A percentile compares a stretch with the other conserved stretches of the same genome.
phyloP scores from a whole-genome alignment of 2,797 vertebrate genomes.

The Oreochromis grahami region DNA sequence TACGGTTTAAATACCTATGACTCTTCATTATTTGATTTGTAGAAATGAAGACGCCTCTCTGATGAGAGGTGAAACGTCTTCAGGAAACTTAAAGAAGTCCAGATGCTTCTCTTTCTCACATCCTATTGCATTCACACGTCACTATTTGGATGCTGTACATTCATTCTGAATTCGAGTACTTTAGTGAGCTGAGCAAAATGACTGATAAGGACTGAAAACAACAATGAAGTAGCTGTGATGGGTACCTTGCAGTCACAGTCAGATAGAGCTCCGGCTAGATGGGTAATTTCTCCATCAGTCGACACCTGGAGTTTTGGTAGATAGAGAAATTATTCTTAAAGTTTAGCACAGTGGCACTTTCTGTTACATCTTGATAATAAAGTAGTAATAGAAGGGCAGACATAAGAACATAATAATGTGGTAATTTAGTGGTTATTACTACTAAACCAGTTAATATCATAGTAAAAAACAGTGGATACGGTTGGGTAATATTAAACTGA shows the following conservation, averaged over 20 bases:
- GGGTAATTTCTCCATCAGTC: conserved; percentile 94
- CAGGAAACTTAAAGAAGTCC: not conserved
- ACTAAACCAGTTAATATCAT: not conserved
- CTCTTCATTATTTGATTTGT: not conserved
- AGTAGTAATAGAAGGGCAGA: not conserved
- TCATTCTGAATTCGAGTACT: not conserved
- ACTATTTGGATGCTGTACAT: not conserved
- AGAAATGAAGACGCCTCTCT: not conserved
- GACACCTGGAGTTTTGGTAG: conserved; percentile 73
- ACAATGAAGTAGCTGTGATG: not conserved
- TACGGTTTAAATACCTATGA: not conserved
- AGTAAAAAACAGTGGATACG: not conserved
- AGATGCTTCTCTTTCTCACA: not conserved
- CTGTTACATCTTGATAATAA: not conserved
- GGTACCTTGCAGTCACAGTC: conserved; percentile 94
- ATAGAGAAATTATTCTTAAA: not conserved
- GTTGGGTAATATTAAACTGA: not conserved
- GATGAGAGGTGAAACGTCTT: not conserved
- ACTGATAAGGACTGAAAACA: not conserved
- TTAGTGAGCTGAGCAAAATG: not conserved
- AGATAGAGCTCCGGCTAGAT: conserved; percentile 89
- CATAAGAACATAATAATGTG: not conserved
- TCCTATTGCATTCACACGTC: not conserved
- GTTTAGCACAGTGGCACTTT: not conserved
- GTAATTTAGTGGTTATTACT: not conserved